A percentile compares a stretch with the other conserved stretches of the same genome.
Evolutionary conservation across 2,113 vertebrate species (phyloP).

Genomic region (Oreotragus oreotragus): DNA sequence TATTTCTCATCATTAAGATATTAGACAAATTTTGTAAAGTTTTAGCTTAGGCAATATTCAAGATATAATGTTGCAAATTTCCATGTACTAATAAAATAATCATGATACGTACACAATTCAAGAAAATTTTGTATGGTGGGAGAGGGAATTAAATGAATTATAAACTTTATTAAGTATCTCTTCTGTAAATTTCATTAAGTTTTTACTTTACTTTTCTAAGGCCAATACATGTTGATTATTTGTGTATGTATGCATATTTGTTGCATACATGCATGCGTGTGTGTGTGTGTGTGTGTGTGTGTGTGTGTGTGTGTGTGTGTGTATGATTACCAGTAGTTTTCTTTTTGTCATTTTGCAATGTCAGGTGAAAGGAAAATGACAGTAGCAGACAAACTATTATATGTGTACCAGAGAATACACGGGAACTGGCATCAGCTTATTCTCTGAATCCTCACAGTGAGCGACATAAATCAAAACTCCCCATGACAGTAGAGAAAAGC

Average conservation of each 20-base stretch:
- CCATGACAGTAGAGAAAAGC: slow-evolving; percentile 36
- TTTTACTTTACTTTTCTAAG: neutral
- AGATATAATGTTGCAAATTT: neutral
- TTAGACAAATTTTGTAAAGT: neutral
- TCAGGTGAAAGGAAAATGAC: slow-evolving; percentile 39
- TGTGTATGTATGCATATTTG: neutral
- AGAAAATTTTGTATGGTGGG: neutral
- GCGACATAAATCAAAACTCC: slow-evolving; percentile 49
- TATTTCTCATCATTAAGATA: neutral
- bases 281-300: neutral
- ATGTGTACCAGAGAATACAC: slow-evolving; percentile 3
- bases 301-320: neutral
- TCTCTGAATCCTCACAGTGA: slow-evolving; percentile 47
- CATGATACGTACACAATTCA: neutral
- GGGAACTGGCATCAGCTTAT: slow-evolving; percentile 35
- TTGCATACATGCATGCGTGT: neutral
- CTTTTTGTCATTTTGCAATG: slow-evolving; percentile 34
- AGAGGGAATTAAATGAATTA: neutral
- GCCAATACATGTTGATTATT: neutral
- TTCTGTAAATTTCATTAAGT: neutral
- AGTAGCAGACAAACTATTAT: slow-evolving; percentile 43
- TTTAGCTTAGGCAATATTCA: neutral
- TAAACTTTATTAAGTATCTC: neutral
- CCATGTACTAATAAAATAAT: neutral
- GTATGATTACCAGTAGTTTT: neutral